Evolutionary conservation across 1,140 invertebrate genomes (phyloP).

Genomic region (Pseudomyrmex flavicornis): DNA sequence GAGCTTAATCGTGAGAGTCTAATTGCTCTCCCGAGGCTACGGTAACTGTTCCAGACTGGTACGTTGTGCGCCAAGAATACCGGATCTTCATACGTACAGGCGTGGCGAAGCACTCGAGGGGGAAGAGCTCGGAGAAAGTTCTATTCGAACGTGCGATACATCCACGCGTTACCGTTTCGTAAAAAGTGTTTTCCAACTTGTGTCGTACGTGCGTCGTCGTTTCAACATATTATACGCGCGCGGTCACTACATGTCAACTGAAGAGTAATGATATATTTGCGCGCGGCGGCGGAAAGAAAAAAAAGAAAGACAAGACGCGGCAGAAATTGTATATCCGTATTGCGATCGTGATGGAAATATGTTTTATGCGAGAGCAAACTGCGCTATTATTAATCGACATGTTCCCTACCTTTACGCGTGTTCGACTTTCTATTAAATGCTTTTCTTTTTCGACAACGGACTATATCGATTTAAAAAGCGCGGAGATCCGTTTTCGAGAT

Average conservation of each 20-base stretch:
- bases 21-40: constrained; percentile 45
- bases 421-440: constrained; percentile 10
- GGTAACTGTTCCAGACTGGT: constrained; percentile 56
- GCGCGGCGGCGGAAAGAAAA: too few species aligned
- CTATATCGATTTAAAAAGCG: constrained; percentile 43
- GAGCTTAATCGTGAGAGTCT: constrained; percentile 52
- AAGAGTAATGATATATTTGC: constrained; percentile 17
- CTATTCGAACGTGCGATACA: constrained; percentile 48
- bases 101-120: neutral
- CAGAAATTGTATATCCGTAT: too few species aligned
- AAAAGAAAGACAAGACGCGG: too few species aligned
- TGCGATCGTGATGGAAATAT: too few species aligned
- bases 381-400: too few species aligned
- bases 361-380: too few species aligned
- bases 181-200: constrained; percentile 2
- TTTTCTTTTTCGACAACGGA: constrained; percentile 8
- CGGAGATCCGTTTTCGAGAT: constrained; percentile 16
- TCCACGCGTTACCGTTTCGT: constrained; percentile 45
- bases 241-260: neutral
- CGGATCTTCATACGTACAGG: constrained; percentile 46
- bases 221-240: neutral
- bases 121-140: constrained; percentile 47
- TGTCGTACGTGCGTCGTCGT: neutral
- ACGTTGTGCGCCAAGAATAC: constrained; percentile 53
- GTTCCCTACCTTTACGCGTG: too few species aligned